phyloP scores from a whole-genome alignment of 2,113 vertebrate species.

The Jacana jacana region DNA sequence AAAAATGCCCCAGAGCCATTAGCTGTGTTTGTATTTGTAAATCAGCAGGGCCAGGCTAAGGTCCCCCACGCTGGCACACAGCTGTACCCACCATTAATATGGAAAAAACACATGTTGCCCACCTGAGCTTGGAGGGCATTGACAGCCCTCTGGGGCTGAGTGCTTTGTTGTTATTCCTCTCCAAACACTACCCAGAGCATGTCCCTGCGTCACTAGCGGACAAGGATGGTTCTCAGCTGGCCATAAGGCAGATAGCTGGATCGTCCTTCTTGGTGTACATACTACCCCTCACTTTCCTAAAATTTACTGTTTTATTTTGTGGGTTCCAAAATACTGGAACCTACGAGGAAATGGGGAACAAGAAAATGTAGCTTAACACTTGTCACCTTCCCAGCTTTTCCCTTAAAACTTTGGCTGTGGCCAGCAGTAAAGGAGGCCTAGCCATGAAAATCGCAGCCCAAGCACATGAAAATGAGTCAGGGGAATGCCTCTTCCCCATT shows the following conservation, averaged over 20 bases:
- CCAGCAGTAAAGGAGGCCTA: neutral
- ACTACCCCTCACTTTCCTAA: neutral
- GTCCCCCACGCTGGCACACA: neutral
- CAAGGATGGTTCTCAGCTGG: neutral
- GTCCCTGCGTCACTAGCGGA: neutral
- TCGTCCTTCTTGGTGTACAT: neutral
- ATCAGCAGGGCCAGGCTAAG: neutral
- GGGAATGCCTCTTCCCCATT: neutral
- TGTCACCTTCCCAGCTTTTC: neutral
- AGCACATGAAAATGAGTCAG: slow-evolving; percentile 46
- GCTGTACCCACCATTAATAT: neutral
- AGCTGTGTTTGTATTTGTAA: neutral
- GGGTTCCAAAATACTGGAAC: neutral
- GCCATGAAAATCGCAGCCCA: neutral
- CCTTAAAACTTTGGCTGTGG: neutral
- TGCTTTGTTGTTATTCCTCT: neutral
- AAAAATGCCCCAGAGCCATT: neutral
- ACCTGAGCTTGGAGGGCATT: neutral
- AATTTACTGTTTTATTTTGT: neutral
- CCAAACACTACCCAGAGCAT: neutral
- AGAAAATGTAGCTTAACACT: neutral
- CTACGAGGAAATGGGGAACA: neutral
- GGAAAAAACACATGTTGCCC: neutral
- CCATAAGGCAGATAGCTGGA: neutral
- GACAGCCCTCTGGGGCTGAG: neutral